phyloP scores from a whole-genome alignment of 64 coral and sea anemone species.

The Pocillopora verrucosa region DNA sequence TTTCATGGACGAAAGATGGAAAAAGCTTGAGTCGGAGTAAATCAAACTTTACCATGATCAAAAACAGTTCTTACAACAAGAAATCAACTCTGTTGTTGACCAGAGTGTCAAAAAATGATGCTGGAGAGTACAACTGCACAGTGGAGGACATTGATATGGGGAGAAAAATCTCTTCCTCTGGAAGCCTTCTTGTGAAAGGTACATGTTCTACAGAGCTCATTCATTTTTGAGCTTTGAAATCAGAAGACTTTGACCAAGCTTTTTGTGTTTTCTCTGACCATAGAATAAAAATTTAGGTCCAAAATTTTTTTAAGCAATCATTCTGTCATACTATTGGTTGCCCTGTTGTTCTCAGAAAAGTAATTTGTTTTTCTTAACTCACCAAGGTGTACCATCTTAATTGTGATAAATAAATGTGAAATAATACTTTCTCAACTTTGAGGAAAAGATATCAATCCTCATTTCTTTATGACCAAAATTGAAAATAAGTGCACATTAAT shows the following conservation, averaged over 20 bases:
- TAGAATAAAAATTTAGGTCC: too few species aligned
- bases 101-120: constrained; percentile 12
- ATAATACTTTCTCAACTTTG: too few species aligned
- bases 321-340: neutral
- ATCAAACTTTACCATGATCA: neutral
- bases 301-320: too few species aligned
- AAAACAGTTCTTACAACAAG: neutral
- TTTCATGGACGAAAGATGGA: constrained; percentile 48
- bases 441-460: too few species aligned
- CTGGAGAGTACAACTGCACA: constrained; percentile 44
- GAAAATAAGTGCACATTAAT: too few species aligned
- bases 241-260: neutral
- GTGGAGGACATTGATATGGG: constrained; percentile 9
- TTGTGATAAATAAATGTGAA: too few species aligned
- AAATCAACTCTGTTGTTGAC: constrained; percentile 28
- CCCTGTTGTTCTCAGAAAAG: neutral
- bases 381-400: too few species aligned
- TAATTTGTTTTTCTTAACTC: too few species aligned
- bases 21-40: neutral
- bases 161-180: constrained; percentile 23
- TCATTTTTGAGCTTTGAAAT: neutral
- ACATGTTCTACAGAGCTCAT: neutral
- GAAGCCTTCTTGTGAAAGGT: constrained; percentile 28
- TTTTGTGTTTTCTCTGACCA: too few species aligned
- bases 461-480: too few species aligned